Conservation (phyloP, 2,888 invertebrate species). For the Nowickia ferox region DNA sequence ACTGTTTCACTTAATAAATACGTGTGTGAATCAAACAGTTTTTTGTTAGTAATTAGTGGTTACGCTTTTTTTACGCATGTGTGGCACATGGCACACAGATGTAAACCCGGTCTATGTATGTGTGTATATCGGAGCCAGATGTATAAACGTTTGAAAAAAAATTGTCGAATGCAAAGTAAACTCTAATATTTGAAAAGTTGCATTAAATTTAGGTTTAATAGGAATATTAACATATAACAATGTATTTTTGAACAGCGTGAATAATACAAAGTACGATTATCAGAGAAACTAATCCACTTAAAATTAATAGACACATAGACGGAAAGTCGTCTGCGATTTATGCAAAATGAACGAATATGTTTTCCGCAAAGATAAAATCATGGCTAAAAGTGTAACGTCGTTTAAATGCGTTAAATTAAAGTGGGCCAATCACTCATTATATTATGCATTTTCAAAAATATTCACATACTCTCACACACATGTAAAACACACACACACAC, state of each 20-base stretch:
- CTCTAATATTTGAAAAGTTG: no score
- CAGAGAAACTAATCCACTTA: neutral
- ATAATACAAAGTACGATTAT: neutral
- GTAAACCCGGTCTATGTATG: no score
- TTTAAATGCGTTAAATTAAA: conserved; percentile 49
- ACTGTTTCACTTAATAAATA: no score
- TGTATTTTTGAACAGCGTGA: neutral
- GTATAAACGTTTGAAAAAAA: no score
- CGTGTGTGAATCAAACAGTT: no score
- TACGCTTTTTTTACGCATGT: no score
- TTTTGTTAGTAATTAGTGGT: no score
- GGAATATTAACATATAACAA: no score
- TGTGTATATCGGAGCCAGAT: no score
- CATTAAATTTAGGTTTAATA: neutral
- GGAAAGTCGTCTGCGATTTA: conserved; percentile 6
- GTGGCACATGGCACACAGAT: no score
- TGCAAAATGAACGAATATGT: neutral
- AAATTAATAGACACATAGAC: neutral
- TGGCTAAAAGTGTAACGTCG: conserved; percentile 43
- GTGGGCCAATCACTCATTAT: conserved; percentile 37
- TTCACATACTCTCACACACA: neutral
- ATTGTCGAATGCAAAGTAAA: no score
- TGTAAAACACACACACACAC: neutral
- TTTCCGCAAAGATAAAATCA: conserved; percentile 23
- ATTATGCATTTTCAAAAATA: neutral